Base-by-base conservation (phyloP, 2,888 invertebrate species). In the Ypsolopha sequella region DNA sequence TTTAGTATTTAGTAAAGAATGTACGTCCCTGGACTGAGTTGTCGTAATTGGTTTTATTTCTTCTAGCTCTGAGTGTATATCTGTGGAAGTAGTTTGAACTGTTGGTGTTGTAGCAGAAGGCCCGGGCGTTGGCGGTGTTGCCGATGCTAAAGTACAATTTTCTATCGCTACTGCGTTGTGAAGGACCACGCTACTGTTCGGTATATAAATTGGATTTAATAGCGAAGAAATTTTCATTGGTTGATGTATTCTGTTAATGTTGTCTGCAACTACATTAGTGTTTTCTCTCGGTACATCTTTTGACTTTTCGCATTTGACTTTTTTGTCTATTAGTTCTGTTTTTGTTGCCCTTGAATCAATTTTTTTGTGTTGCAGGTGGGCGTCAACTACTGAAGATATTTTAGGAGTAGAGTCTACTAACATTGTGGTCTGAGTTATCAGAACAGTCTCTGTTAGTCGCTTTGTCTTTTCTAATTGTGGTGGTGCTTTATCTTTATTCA, bases 201-300 rank as follows among this genome's bases (percentile, higher is more conserved):
- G 70, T 55, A 72, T 51, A 55, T 73, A 73, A 52, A 71, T 65
- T 45, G 76, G 76, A 60, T 77, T 77, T 50, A 84, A 60, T 44
- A 84, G 60, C 1, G 81, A 75, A 8, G 84, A 84, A 63, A 84
- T 76, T 65, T 69, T 80, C 56, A 82, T 13, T 38, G 50, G 36
- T 13, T 35, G 35, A 35, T 50, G 13, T 45, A 11, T 39, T 43
- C 8, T 63, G 55, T 53, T 58, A 41, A 51, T 55, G 24, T 10
- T 47, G 33, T 50, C 51, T 45, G 45, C 24, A 24, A 24, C 43
- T 51, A 46, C 6, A 13, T 39, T 24, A 41, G 36, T 52, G 33
- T 50, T 53, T 60, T 51, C 10, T 53, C 56, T 51, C 52, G 53
- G 10, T 24, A 4, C 24, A 24, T 24, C 24, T 50, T 55, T 24